Evolutionary conservation across 1,140 invertebrate genomes (phyloP), one percentile per base, ranked within the genome.

Genomic region (Asbolus verrucosus): DNA sequence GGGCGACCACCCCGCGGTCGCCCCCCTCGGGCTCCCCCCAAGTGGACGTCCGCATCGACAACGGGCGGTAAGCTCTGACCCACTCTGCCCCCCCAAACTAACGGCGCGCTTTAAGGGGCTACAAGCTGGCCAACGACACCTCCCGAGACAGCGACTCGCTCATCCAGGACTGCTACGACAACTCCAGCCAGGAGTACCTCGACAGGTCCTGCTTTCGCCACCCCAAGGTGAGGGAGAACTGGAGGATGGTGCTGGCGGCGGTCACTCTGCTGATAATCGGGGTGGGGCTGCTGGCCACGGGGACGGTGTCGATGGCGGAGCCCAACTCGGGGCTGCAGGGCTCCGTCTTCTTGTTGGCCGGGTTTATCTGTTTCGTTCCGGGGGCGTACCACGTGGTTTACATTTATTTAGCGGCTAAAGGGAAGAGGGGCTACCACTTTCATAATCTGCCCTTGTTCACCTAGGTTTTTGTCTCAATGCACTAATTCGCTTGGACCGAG

Each of bases 371-470:
- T 82, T 92, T 93, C 77, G 90, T 92, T 39, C 90, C 90, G 4
- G 91, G 91, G 67, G 91, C 90, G 36, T 94, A 93, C 81, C 92
- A 94, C 77, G 90, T 94, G 6, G 90, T 93, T 15, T 94, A 93
- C 79, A 91, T 93, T 74, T 93, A 92, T 84, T 83, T 92, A 63
- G 92, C 92, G 6, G 91, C 92, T n/a, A 89, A 90, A 76, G 92
- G 92, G 38, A 88, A 87, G 76, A 82, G 90, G 77, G 92, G 92
- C 69, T 94, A 92, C 79, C 90, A 92, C 77, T 94, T 94, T 78
- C 92, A 93, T 80, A 91, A 93, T 81, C 83, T 94, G 65, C 92
- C 92, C 8, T 81, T 93, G 36, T 93, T 94, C 77, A 93, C 92
- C 78, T 93, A 73, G 72, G 39, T 63, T 41, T 16, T 21, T 1